phyloP scores from a whole-genome alignment of 2,888 invertebrate species.

The Sinelater perroti region DNA sequence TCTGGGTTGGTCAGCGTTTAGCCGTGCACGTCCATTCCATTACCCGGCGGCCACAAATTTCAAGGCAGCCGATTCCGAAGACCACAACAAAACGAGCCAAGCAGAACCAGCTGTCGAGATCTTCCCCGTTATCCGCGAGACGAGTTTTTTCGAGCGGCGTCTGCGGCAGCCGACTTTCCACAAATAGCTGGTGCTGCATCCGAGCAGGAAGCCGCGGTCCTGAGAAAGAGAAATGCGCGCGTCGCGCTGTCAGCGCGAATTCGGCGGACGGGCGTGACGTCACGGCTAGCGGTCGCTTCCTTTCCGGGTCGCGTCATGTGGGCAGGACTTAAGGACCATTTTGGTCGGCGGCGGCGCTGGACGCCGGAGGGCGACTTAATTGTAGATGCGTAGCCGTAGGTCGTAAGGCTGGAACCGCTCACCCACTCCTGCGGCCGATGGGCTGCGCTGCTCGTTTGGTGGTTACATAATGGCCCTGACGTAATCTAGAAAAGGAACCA shows the following conservation, averaged over 20 bases:
- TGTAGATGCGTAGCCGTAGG: constrained; percentile 28
- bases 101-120: too few species aligned
- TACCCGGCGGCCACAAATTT: too few species aligned
- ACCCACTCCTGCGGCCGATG: constrained; percentile 19
- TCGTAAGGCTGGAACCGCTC: constrained; percentile 28
- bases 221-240: constrained; percentile 10
- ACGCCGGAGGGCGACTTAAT: constrained; percentile 16
- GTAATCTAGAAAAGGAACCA: too few species aligned
- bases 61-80: too few species aligned
- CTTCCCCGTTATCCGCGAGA: constrained; percentile 20
- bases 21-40: too few species aligned
- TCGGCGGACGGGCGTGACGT: constrained; percentile 20
- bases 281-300: constrained; percentile 26
- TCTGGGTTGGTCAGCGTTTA: too few species aligned
- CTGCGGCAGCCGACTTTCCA: constrained; percentile 23
- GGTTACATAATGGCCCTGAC: constrained; percentile 8
- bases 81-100: too few species aligned
- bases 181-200: constrained; percentile 12
- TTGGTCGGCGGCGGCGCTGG: constrained; percentile 22
- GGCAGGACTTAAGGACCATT: constrained; percentile 20
- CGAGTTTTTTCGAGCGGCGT: constrained; percentile 21
- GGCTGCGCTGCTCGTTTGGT: neutral
- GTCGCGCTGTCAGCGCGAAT: constrained; percentile 9
- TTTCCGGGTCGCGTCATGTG: constrained; percentile 18
- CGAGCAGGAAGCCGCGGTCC: neutral